These are phyloP conservation scores for Drosophila villosipedis DNA, from an alignment of 2,888 invertebrate genomes.

Conservation along the genomic window DNA sequence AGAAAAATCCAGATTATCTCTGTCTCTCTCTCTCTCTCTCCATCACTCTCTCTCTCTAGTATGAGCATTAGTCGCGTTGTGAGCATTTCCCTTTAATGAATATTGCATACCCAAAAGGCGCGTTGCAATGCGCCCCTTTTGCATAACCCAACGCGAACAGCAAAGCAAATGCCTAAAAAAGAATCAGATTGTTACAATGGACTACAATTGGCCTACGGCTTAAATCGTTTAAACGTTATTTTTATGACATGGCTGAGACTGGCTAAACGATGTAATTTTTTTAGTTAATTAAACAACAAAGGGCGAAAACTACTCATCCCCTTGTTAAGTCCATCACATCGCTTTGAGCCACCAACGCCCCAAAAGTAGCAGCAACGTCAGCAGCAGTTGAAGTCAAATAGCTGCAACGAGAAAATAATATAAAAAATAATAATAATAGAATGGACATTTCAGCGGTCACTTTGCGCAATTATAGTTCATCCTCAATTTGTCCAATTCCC, in stretches of 20 bases:
- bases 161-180: conserved; percentile 32
- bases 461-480: conserved; percentile 2
- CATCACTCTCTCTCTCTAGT: not conserved
- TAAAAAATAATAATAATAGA: not conserved
- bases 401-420: conserved; percentile 1
- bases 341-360: conserved; percentile 30
- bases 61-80: conserved; percentile 26
- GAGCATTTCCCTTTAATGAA: conserved; percentile 66
- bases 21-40: not conserved
- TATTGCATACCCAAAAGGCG: conserved; percentile 62
- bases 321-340: conserved; percentile 19
- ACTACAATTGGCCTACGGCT: conserved; percentile 63
- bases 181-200: conserved; percentile 44
- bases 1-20: not conserved
- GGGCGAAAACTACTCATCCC: conserved; percentile 41
- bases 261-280: conserved; percentile 34
- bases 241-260: conserved; percentile 46
- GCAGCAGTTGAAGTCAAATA: conserved; percentile 23
- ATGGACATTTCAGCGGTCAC: conserved; percentile 4
- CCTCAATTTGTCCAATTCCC: not conserved
- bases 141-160: conserved; percentile 44
- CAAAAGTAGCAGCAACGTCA: conserved; percentile 4
- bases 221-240: conserved; percentile 65
- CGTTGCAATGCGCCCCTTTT: conserved; percentile 16
- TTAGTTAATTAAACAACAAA: conserved; percentile 82